Conservation (phyloP, 2,888 invertebrate species). For the Tinea pellionella region DNA sequence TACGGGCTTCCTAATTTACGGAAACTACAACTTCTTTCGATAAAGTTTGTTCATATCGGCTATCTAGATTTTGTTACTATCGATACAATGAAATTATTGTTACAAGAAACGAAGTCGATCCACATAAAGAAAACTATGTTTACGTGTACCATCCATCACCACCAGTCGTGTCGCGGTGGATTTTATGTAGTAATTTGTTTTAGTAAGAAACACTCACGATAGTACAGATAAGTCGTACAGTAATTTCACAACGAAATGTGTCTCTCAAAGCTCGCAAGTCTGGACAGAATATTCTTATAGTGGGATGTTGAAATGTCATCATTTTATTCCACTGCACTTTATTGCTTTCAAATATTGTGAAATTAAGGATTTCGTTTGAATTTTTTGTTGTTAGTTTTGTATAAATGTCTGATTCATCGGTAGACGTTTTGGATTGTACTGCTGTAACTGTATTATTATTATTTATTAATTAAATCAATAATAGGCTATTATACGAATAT, state of each 20-base stretch:
- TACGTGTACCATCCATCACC: too few relatives aligned
- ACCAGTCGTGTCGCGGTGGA: too few relatives aligned
- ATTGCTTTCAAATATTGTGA: conserved; percentile 59
- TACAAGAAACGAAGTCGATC: too few relatives aligned
- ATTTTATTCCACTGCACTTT: conserved; percentile 61
- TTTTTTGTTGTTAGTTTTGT: conserved; percentile 31
- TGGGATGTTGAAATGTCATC: conserved; percentile 64
- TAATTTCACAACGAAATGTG: conserved; percentile 64
- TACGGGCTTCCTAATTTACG: too few relatives aligned
- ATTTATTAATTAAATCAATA: background rate
- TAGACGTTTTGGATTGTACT: background rate
- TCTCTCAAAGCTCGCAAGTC: conserved; percentile 60
- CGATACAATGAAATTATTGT: too few relatives aligned
- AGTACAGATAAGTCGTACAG: conserved; percentile 60
- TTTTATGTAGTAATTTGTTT: too few relatives aligned
- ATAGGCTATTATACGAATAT: background rate
- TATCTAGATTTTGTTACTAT: too few relatives aligned
- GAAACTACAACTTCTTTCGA: too few relatives aligned
- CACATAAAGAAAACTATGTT: too few relatives aligned
- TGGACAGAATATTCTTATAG: conserved; percentile 59
- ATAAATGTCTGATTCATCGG: conserved; percentile 33
- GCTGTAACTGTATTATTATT: background rate
- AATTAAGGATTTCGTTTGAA: conserved; percentile 39
- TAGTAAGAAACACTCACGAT: conserved; percentile 37
- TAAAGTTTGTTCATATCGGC: too few relatives aligned